Evolutionary conservation across 2,797 vertebrate species (phyloP).

Genomic region (Lacerta agilis): DNA sequence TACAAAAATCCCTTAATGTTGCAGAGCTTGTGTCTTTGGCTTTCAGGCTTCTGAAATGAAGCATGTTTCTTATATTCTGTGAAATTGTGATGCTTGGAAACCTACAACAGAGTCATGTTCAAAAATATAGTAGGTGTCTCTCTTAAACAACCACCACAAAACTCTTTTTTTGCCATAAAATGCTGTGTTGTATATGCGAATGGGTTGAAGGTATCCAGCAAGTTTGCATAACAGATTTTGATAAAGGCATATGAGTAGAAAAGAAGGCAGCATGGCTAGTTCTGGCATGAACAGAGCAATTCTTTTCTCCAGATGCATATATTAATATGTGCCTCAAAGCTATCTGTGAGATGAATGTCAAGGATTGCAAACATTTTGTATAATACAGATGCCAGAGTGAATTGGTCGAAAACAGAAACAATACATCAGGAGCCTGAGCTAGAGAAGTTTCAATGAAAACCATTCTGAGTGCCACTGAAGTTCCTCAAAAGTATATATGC

Average conservation of each 20-base stretch:
- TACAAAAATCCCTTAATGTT: background rate
- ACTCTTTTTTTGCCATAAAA: background rate
- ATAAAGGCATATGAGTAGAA: background rate
- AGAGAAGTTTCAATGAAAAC: background rate
- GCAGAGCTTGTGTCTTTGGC: background rate
- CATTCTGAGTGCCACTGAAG: background rate
- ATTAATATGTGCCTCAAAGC: background rate
- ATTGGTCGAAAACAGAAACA: background rate
- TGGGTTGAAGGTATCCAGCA: background rate
- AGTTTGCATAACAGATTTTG: background rate
- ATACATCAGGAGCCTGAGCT: background rate
- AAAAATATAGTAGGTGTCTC: background rate
- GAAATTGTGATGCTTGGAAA: background rate
- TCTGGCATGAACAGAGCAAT: background rate
- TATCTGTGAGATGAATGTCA: background rate
- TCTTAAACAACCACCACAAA: background rate
- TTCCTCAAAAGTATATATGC: background rate
- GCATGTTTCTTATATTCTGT: background rate
- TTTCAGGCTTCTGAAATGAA: slow-evolving; percentile 6
- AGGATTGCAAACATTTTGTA: background rate
- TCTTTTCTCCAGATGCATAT: background rate
- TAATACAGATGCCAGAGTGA: background rate
- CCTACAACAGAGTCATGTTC: background rate
- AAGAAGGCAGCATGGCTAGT: background rate
- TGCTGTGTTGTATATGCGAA: background rate